phyloP scores from a whole-genome alignment of 1,140 invertebrate species.

The Neocloeon triangulifer region DNA sequence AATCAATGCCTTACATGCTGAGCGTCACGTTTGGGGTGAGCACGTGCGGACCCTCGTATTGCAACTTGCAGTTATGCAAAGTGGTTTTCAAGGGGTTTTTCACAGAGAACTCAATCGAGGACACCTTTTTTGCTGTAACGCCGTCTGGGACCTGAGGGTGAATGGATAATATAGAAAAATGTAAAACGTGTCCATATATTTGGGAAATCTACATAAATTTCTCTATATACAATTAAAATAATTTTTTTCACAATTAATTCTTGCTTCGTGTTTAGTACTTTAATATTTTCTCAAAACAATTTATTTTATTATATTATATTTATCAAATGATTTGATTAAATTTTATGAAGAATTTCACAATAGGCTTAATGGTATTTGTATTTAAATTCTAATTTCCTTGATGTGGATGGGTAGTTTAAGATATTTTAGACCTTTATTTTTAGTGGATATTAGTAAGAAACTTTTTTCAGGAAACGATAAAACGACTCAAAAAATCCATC shows the following conservation, averaged over 20 bases:
- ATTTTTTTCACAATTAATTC: too few species aligned
- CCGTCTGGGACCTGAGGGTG: conserved; percentile 28
- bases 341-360: too few species aligned
- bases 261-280: too few species aligned
- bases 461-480: background rate
- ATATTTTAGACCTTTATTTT: background rate
- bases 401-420: background rate
- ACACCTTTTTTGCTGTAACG: conserved; percentile 24
- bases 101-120: conserved; percentile 32
- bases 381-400: background rate
- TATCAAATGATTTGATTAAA: too few species aligned
- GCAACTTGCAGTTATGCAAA: conserved; percentile 37
- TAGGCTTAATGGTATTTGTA: background rate
- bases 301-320: too few species aligned
- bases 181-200: background rate
- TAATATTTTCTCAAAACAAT: too few species aligned
- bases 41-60: conserved; percentile 40
- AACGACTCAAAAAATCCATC: background rate
- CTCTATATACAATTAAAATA: too few species aligned
- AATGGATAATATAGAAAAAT: conserved; percentile 1
- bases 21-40: conserved; percentile 26
- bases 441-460: background rate
- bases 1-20: conserved; percentile 14
- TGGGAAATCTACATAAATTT: too few species aligned
- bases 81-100: conserved; percentile 36